phyloP scores from a whole-genome alignment of 2,888 invertebrate genomes.

The Saturnia pavonia region DNA sequence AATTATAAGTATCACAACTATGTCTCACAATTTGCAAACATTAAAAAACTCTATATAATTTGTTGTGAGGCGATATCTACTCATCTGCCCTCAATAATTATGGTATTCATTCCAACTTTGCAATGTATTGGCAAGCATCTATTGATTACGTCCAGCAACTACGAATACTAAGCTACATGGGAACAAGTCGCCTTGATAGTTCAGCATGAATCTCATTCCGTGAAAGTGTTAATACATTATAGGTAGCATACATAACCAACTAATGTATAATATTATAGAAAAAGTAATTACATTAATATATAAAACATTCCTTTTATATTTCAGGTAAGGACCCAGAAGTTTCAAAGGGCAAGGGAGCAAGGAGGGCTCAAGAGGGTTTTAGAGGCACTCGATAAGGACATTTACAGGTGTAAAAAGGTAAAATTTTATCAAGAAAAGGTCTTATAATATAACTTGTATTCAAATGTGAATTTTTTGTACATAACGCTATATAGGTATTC shows the following conservation, averaged over 20 bases:
- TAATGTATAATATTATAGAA: not conserved
- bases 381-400: slow-evolving; percentile 5
- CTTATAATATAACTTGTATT: not conserved
- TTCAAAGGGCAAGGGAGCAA: slow-evolving; percentile 10
- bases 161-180: too few species aligned
- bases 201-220: too few species aligned
- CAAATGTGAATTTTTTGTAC: not conserved
- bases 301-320: slow-evolving; percentile 6
- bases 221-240: not conserved
- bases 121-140: too few species aligned
- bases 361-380: not conserved
- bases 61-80: too few species aligned
- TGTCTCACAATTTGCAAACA: too few species aligned
- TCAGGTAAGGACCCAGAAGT: slow-evolving; percentile 6
- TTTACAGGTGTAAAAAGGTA: slow-evolving; percentile 13
- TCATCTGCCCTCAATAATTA: too few species aligned
- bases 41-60: too few species aligned
- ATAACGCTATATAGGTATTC: not conserved
- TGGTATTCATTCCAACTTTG: too few species aligned
- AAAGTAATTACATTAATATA: not conserved
- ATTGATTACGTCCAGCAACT: too few species aligned
- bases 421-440: not conserved
- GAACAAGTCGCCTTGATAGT: too few species aligned
- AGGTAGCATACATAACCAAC: too few species aligned
- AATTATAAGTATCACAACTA: too few species aligned